Percentiles rank a stretch among this genome's conserved stretches.
phyloP scores from a whole-genome alignment of 2,113 vertebrate genomes.

The Pteropus alecto region DNA sequence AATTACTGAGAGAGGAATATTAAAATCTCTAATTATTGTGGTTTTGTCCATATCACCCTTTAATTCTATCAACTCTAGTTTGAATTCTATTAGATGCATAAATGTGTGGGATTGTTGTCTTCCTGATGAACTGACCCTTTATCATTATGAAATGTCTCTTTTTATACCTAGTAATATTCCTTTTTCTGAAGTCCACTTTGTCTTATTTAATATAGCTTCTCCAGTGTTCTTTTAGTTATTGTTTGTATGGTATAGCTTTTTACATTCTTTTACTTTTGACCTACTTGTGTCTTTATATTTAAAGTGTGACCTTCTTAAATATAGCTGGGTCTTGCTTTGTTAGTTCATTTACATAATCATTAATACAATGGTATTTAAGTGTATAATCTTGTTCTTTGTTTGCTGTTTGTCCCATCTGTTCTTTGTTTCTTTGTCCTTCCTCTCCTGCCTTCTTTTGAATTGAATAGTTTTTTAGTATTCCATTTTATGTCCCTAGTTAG shows the following conservation, averaged over 20 bases:
- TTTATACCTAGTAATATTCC: neutral
- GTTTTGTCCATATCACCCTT: neutral
- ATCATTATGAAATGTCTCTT: neutral
- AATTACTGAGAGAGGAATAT: neutral
- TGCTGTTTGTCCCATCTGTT: neutral
- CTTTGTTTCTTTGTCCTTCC: neutral
- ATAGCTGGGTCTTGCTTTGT: neutral
- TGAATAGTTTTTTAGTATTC: neutral
- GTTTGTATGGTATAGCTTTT: neutral
- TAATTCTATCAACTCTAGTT: neutral
- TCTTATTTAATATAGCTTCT: neutral
- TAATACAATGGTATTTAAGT: neutral
- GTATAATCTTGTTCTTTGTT: neutral
- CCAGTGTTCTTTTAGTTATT: neutral
- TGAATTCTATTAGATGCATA: neutral
- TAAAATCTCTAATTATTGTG: neutral
- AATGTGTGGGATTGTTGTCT: neutral
- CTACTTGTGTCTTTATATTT: neutral
- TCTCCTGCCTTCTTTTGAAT: neutral
- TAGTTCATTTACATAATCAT: neutral
- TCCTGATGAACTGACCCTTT: neutral
- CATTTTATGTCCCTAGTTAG: neutral
- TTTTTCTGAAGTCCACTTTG: neutral
- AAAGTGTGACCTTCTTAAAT: neutral
- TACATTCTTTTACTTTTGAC: neutral